Conservation (phyloP, 2,797 vertebrate species). For the Sebastes umbrosus region DNA sequence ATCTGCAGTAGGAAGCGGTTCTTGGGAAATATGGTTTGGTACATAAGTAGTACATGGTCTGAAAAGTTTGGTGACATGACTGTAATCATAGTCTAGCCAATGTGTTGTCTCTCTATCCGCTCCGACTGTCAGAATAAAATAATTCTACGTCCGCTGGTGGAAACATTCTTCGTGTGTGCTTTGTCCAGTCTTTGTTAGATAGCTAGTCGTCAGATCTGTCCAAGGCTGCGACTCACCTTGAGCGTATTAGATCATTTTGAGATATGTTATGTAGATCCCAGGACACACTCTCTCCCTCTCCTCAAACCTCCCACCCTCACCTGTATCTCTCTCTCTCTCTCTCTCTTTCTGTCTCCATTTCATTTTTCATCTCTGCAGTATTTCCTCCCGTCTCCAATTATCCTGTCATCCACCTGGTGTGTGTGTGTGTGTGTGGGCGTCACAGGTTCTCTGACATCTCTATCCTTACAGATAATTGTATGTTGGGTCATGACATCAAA, state of each 20-base stretch:
- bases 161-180: background rate
- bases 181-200: background rate
- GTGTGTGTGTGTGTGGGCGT: background rate
- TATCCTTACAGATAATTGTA: conserved; percentile 48
- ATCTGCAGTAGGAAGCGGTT: no score
- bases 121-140: background rate
- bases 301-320: background rate
- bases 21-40: no score
- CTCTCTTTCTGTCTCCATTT: background rate
- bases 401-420: conserved; percentile 17
- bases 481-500: conserved; percentile 51
- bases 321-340: background rate
- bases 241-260: background rate
- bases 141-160: background rate
- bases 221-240: rapidly evolving
- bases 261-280: background rate
- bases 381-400: conserved; percentile 40
- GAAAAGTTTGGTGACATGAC: background rate
- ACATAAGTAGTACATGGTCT: no score
- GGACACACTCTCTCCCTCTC: background rate
- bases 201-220: background rate
- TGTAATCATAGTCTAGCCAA: background rate
- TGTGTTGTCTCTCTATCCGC: background rate
- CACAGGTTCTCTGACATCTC: conserved; percentile 29
- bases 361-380: conserved; percentile 19